Percentiles rank a stretch among this genome's conserved stretches.
phyloP scores from a whole-genome alignment of 2,888 invertebrate genomes.

The Tiliacea aurago region DNA sequence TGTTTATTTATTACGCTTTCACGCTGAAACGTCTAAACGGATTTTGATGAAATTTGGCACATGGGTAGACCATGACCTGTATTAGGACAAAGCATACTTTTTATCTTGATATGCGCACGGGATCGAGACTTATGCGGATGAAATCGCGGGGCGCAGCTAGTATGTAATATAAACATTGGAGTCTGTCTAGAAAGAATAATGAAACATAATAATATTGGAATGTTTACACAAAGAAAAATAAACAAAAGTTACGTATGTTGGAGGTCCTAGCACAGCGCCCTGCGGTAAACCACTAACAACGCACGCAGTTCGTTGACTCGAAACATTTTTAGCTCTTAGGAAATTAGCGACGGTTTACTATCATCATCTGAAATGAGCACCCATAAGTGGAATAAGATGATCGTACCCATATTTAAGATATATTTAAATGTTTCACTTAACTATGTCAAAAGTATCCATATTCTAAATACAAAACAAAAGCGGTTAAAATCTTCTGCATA shows the following conservation, averaged over 20 bases:
- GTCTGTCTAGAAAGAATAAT: not conserved
- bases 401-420: not conserved
- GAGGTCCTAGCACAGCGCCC: conserved; percentile 71
- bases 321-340: conserved; percentile 74
- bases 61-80: too few species aligned
- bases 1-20: too few species aligned
- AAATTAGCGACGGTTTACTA: conserved; percentile 46
- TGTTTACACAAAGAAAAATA: conserved; percentile 69
- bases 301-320: conserved; percentile 76
- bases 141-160: too few species aligned
- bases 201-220: conserved; percentile 69
- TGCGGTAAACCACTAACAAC: conserved; percentile 80
- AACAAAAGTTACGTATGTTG: conserved; percentile 67
- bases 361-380: conserved; percentile 9
- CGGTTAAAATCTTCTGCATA: conserved; percentile 21
- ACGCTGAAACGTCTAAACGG: too few species aligned
- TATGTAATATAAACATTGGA: not conserved
- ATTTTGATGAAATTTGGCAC: too few species aligned
- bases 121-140: too few species aligned
- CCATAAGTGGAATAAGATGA: not conserved
- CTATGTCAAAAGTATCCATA: conserved; percentile 21
- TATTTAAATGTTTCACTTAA: not conserved
- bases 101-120: too few species aligned
- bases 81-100: too few species aligned
- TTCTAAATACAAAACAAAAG: conserved; percentile 17